Evolutionary conservation across 2,113 vertebrate genomes (phyloP).

Genomic region (Spea bombifrons): DNA sequence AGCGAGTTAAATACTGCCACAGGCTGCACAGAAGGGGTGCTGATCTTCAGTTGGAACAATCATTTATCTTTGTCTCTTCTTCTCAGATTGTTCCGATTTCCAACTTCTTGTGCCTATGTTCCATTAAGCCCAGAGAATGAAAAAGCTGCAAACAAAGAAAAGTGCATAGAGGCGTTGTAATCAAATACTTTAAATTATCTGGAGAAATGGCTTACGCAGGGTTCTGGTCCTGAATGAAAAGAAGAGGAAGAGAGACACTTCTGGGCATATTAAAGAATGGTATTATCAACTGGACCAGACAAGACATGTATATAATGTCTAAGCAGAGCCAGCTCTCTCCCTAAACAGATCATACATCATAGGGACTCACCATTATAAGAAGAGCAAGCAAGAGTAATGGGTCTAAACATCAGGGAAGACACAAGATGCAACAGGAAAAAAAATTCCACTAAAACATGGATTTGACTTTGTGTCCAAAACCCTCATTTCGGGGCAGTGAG

Average conservation of each 20-base stretch:
- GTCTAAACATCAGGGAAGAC: slow-evolving; percentile 33
- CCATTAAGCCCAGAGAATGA: slow-evolving; percentile 43
- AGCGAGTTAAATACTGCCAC: slow-evolving; percentile 41
- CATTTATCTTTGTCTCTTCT: slow-evolving; percentile 42
- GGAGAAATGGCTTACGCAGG: slow-evolving; percentile 37
- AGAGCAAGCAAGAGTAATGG: slow-evolving; percentile 44
- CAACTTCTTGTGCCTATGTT: slow-evolving; percentile 40
- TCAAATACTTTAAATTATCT: slow-evolving; percentile 43
- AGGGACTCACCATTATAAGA: slow-evolving; percentile 39
- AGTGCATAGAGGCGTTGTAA: slow-evolving; percentile 18
- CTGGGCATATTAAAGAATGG: slow-evolving; percentile 47
- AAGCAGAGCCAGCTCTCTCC: slow-evolving; percentile 41
- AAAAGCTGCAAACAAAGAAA: slow-evolving; percentile 44
- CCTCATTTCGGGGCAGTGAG: slow-evolving; percentile 13
- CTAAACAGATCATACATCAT: slow-evolving; percentile 45
- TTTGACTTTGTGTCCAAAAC: slow-evolving; percentile 26
- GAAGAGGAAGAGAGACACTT: slow-evolving; percentile 39
- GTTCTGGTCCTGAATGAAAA: slow-evolving; percentile 42
- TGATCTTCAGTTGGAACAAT: slow-evolving; percentile 41
- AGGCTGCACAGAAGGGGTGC: slow-evolving; percentile 43
- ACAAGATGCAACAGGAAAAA: slow-evolving; percentile 32
- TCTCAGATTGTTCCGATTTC: slow-evolving; percentile 44
- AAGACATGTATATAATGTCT: slow-evolving; percentile 48
- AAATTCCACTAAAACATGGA: slow-evolving; percentile 35
- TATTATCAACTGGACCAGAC: slow-evolving; percentile 44